A percentile compares a stretch with the other conserved stretches of the same genome.
These are phyloP conservation scores for Homalodisca vitripennis DNA, from an alignment of 1,140 invertebrate genomes.

Conservation along the genomic window DNA sequence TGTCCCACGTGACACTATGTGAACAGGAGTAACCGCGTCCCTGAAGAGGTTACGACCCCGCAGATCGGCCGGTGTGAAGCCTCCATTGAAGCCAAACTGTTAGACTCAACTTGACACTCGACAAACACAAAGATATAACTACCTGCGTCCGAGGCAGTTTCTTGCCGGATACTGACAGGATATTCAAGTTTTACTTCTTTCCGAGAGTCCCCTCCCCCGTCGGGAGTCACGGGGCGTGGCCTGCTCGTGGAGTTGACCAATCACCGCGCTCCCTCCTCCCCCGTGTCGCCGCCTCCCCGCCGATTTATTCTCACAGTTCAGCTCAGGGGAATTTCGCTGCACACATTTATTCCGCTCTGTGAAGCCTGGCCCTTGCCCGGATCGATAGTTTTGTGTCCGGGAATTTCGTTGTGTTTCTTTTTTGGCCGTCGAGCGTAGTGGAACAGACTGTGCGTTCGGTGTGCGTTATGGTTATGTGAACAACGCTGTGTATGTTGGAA, in stretches of 20 bases:
- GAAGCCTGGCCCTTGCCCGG: constrained; percentile 15
- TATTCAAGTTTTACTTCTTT: constrained; percentile 26
- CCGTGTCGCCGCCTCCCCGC: background rate
- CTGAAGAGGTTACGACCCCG: background rate
- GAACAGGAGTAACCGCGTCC: background rate
- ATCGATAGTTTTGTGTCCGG: constrained; percentile 26
- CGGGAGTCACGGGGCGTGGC: background rate
- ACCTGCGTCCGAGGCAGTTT: constrained; percentile 7
- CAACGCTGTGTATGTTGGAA: no score
- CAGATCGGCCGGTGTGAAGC: background rate
- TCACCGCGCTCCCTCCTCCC: background rate
- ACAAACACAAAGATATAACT: constrained; percentile 9
- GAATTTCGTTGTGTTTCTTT: constrained; percentile 24
- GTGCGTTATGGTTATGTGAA: no score
- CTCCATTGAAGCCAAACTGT: background rate
- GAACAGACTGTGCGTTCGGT: no score
- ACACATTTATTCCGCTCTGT: constrained; percentile 29
- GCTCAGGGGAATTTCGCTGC: constrained; percentile 24
- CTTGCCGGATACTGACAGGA: constrained; percentile 28
- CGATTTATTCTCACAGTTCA: constrained; percentile 2
- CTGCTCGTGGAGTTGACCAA: background rate
- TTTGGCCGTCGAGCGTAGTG: no score
- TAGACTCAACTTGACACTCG: background rate
- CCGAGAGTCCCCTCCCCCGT: background rate
- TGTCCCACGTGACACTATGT: background rate